A percentile compares a stretch with the other conserved stretches of the same genome.
Conservation (phyloP, 2,797 vertebrate genomes). For the Takifugu ocellatus region DNA sequence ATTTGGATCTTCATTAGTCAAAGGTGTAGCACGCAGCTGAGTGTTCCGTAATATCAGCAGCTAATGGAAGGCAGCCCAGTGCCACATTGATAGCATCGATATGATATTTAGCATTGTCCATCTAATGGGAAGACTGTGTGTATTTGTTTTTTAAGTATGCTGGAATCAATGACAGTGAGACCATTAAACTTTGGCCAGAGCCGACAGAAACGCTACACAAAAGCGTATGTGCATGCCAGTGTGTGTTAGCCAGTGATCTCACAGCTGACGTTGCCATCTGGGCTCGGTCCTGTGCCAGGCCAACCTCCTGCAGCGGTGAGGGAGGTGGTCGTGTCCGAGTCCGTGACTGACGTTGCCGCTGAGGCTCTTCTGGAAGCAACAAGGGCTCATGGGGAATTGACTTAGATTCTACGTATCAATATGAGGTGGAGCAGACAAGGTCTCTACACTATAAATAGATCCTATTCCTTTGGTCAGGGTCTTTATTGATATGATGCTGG, state of each 20-base stretch:
- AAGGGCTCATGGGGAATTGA: not conserved
- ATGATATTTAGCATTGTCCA: not conserved
- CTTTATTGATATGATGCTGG: too few species aligned
- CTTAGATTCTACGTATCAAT: not conserved
- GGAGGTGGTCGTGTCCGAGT: conserved; percentile 13
- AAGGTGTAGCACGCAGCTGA: conserved; percentile 9
- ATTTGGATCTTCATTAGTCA: not conserved
- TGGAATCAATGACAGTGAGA: conserved; percentile 22
- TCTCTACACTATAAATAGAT: not conserved
- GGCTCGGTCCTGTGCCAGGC: conserved; percentile 13
- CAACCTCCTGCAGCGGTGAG: conserved; percentile 21
- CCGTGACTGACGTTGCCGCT: conserved; percentile 19
- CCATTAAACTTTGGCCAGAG: conserved; percentile 12
- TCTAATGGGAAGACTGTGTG: conserved; percentile 29
- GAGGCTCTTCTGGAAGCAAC: conserved; percentile 22
- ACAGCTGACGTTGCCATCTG: conserved; percentile 19
- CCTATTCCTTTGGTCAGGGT: conserved; percentile 5
- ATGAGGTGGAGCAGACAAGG: too few species aligned
- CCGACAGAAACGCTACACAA: not conserved
- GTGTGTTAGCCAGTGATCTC: conserved; percentile 1
- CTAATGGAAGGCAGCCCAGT: conserved; percentile 32
- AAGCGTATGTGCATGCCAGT: too few species aligned
- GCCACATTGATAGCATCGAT: conserved; percentile 41
- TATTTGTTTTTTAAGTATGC: conserved; percentile 23
- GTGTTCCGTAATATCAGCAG: conserved; percentile 42